Percentiles rank a stretch among this genome's conserved stretches.
These are phyloP conservation scores for Pseudococcus viburni DNA, from an alignment of 2,888 invertebrate genomes.

Conservation along the genomic window DNA sequence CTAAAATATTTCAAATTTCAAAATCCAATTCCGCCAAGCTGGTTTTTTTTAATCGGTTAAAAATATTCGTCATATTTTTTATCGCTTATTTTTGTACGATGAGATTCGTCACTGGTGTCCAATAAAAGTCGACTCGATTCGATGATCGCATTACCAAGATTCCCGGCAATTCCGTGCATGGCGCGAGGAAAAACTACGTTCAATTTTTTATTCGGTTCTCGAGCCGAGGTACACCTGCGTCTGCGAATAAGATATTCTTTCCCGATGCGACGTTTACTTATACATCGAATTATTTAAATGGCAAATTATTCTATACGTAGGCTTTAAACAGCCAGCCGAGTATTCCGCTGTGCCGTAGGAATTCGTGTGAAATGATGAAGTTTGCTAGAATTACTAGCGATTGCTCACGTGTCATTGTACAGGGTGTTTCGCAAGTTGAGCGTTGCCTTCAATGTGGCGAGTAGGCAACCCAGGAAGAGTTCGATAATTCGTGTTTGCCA, in stretches of 20 bases:
- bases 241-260: slow-evolving; percentile 16
- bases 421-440: too few relatives aligned
- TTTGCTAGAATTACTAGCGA: slow-evolving; percentile 8
- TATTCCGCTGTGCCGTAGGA: neutral
- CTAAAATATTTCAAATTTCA: neutral
- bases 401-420: neutral
- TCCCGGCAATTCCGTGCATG: neutral
- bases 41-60: too few relatives aligned
- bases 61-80: too few relatives aligned
- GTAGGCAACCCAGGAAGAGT: too few relatives aligned
- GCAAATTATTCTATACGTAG: neutral
- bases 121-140: neutral
- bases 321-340: neutral
- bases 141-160: neutral
- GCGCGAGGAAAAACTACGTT: neutral
- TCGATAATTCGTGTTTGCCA: too few relatives aligned
- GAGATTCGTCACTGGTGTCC: too few relatives aligned
- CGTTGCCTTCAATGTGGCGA: too few relatives aligned
- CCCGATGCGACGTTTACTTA: neutral
- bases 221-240: slow-evolving; percentile 5
- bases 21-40: neutral
- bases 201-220: neutral
- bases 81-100: too few relatives aligned
- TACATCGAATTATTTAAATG: slow-evolving; percentile 9
- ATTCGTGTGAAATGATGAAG: neutral